Evolutionary conservation across 2,113 vertebrate species (phyloP).

Genomic region (Martes martes): DNA sequence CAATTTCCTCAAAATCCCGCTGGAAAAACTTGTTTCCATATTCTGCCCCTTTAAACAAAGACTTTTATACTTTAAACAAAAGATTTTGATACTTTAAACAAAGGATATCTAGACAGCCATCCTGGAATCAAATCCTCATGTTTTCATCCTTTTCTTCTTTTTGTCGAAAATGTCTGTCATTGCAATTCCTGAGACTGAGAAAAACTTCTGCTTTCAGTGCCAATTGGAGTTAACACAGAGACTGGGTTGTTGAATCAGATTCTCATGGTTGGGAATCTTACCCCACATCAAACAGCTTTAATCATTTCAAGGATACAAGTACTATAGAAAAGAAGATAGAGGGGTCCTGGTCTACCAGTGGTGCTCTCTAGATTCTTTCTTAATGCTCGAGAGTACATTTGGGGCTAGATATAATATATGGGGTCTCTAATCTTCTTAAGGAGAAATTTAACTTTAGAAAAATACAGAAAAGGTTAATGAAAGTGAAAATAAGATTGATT

Average conservation of each 20-base stretch:
- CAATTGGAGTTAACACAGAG: background rate
- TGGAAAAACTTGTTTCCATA: background rate
- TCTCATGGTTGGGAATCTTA: background rate
- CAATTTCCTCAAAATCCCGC: background rate
- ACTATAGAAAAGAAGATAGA: background rate
- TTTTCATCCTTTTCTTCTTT: background rate
- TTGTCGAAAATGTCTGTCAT: background rate
- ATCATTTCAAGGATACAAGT: background rate
- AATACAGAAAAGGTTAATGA: background rate
- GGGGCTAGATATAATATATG: background rate
- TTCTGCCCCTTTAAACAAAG: background rate
- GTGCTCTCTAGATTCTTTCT: background rate
- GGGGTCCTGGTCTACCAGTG: background rate
- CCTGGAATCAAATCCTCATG: background rate
- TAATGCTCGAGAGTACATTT: background rate
- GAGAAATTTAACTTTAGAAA: background rate
- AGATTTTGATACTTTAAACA: background rate
- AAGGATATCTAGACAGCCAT: background rate
- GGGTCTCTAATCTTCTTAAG: background rate
- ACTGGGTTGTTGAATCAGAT: background rate
- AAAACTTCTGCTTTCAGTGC: background rate
- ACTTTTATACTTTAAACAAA: background rate
- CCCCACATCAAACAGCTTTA: background rate
- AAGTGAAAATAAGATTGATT: background rate
- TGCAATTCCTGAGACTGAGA: background rate